Evolutionary conservation across 1,140 invertebrate species (phyloP), one percentile per base, ranked within the genome.

Genomic region (Drosophila arawakana): DNA sequence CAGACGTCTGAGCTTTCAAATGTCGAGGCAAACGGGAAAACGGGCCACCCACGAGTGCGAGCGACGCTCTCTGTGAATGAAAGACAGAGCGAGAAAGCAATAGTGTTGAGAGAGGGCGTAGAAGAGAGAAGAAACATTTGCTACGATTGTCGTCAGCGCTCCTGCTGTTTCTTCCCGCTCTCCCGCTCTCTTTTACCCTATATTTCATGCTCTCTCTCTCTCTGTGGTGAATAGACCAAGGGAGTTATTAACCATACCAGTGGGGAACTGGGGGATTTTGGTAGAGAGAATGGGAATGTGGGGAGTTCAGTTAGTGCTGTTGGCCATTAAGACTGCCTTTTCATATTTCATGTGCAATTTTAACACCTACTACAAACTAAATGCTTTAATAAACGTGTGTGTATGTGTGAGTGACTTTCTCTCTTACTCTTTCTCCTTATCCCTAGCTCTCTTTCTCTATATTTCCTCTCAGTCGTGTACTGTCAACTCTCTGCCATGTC

Each of bases 261-360:
- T 47, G 57, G 2, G 34, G 15, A 1, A 6, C 34, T 5, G 15
- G 30, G 25, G n/a, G 58, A 6, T 10, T 13, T 13, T 0, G 7
- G 4, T 5, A 52, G 18, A 52, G 37, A 7, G 11, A 18, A 30
- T 30, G 25, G 25, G 25, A 30, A 30, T 18, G 30, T 34, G 39
- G 52, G 3, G 34, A 5, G 11, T 49, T 37, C 18, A 13, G 13
- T 58, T 44, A 47, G 54, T 59, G 54, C 18, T 55, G 37, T 8
- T 58, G 43, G 21, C 47, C 74, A 30, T 72, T 76, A 69, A 81
- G 82, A 85, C 66, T 79, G 82, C 59, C 72, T 86, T 81, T 85
- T 88, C 82, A 88, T 88, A 82, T 82, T 88, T 86, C 79, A 88
- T 86, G 69, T 88, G 83, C 83, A 80, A 83, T 88, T 88, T 89